Conservation (phyloP, 2,797 vertebrate species). For the Pipistrellus pygmaeus region DNA sequence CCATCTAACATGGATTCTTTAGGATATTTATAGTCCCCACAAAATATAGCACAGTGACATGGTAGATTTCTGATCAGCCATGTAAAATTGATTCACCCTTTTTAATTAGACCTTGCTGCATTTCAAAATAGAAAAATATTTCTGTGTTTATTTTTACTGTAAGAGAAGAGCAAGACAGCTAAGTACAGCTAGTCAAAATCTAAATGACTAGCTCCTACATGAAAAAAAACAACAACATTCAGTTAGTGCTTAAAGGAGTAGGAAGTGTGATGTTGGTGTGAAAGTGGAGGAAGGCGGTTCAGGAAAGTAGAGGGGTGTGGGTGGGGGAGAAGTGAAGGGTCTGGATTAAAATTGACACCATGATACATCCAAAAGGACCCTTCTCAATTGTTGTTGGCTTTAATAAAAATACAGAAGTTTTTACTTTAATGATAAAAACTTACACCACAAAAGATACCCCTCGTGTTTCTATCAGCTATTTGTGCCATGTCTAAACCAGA, state of each 20-base stretch:
- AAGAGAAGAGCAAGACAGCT: not conserved
- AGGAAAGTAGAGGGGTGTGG: not conserved
- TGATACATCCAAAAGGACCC: not conserved
- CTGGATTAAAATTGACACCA: not conserved
- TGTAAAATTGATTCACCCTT: not conserved
- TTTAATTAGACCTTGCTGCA: slow-evolving; percentile 12
- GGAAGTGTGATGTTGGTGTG: not conserved
- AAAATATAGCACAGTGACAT: not conserved
- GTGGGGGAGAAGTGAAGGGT: not conserved
- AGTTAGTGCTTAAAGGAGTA: not conserved
- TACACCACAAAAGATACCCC: not conserved
- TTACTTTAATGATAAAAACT: not conserved
- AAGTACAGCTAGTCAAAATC: not conserved
- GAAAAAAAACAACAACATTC: not conserved
- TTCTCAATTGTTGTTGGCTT: not conserved
- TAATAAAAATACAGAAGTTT: not conserved
- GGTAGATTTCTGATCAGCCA: not conserved
- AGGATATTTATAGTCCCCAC: not conserved
- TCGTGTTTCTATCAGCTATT: not conserved
- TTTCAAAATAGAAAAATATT: slow-evolving; percentile 51
- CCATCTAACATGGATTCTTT: not conserved
- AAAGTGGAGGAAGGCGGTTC: not conserved
- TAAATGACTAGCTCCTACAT: not conserved
- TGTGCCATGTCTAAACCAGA: slow-evolving; percentile 3
- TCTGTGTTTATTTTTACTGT: not conserved